These are phyloP conservation scores for Trissonchulus latispiculum DNA, from an alignment of 2,888 invertebrate genomes.

Conservation along the genomic window DNA sequence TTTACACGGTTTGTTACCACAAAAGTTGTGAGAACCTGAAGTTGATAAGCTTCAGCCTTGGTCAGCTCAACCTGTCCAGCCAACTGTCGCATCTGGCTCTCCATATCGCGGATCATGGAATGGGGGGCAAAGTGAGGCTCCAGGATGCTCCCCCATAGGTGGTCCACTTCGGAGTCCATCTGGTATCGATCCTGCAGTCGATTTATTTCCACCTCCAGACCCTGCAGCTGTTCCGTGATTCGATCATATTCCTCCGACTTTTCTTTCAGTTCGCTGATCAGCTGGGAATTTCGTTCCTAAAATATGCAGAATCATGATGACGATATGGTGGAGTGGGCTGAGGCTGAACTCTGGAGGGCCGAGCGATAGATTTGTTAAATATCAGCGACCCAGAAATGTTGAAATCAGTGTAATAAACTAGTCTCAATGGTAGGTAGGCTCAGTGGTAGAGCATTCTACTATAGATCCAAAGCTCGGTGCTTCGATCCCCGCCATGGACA, in stretches of 20 bases:
- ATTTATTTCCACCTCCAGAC: slow-evolving; percentile 34
- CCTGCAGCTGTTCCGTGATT: slow-evolving; percentile 27
- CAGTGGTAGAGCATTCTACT: too few relatives aligned
- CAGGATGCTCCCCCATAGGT: slow-evolving; percentile 30
- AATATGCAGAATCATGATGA: background rate
- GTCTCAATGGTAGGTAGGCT: too few relatives aligned
- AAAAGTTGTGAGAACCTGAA: slow-evolving; percentile 27
- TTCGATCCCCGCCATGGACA: too few relatives aligned
- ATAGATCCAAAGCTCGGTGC: too few relatives aligned
- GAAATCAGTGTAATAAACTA: too few relatives aligned
- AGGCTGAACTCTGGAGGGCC: too few relatives aligned
- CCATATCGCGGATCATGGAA: slow-evolving; percentile 29
- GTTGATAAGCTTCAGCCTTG: slow-evolving; percentile 31
- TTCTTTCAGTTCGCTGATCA: background rate
- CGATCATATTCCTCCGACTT: slow-evolving; percentile 6
- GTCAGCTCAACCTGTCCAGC: slow-evolving; percentile 32
- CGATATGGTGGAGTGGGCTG: too few relatives aligned
- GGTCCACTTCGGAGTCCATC: slow-evolving; percentile 34
- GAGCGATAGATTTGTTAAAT: too few relatives aligned
- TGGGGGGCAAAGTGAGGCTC: slow-evolving; percentile 25
- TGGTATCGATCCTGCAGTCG: slow-evolving; percentile 28
- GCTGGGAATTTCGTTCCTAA: slow-evolving; percentile 4
- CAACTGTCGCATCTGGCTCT: slow-evolving; percentile 32
- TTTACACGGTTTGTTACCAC: too few relatives aligned
- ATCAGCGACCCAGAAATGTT: too few relatives aligned